Base-by-base conservation (phyloP, 1,140 invertebrate species). In the Thrips palmi region DNA sequence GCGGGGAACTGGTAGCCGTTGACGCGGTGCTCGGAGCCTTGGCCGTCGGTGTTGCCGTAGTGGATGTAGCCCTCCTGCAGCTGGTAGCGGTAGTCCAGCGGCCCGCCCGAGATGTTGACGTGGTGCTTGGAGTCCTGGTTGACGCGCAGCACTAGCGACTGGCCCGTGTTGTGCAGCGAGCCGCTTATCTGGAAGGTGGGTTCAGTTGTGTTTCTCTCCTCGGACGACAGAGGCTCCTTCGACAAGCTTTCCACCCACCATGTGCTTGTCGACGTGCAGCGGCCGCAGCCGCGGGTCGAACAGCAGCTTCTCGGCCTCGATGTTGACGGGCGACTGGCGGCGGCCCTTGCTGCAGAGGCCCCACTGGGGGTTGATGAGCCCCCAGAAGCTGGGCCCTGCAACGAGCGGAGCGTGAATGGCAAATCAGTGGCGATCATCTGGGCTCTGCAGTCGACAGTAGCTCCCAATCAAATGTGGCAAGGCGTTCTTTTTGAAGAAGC, bases 1-100 rank as follows among this genome's bases (percentile, higher is more conserved):
- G 82, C 88, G 17, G 91, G 87, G 62, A 94, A 97, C 19, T 85
- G 73, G 47, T 89, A 80, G 37, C 87, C 81, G 46, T 89, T 79
- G 40, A 97, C 84, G 38, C 74, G 78, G 59, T 97, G 91, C 56
- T 96, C 91, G 1, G 87, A 93, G 4, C 91, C 91, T 42, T 76
- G 68, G 48, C 74, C 73, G 50, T 91, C 80, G 30, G 80, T 75
- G 37, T 74, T 69, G 14, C 88, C 89, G 54, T 91, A 94, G 58
- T 96, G 89, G 50, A 94, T 84, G 56, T 91, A 88, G 49, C 97
- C 83, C 55, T 91, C 84, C 52, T 88, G 81, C 47, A 91, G 87
- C 56, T 88, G 82, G 56, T 92, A 96, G 31, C 77, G 70, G 60
- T 97, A 97, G 10, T 88, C 87, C 10, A 94, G 66, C 0, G 92